Percentiles rank a stretch among this genome's conserved stretches.
Conservation (phyloP, 2,113 vertebrate genomes). For the Origma solitaria region DNA sequence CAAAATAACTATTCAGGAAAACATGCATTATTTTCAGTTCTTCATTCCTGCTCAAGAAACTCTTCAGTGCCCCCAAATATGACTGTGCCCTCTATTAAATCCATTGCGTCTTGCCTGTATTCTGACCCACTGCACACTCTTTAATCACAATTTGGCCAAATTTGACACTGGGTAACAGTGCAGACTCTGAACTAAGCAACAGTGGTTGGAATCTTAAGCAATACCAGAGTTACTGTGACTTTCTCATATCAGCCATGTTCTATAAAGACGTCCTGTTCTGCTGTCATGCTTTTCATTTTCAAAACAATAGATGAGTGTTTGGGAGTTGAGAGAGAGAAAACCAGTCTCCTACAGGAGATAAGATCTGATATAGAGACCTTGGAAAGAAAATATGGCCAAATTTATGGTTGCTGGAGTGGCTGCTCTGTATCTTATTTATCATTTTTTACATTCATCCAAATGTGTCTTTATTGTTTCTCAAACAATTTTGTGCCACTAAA, state of each 20-base stretch:
- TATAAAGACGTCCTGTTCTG: not conserved
- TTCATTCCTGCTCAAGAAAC: not conserved
- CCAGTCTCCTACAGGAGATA: slow-evolving; percentile 11
- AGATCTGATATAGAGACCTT: slow-evolving; percentile 57
- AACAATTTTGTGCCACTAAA: not conserved
- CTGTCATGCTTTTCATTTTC: slow-evolving; percentile 36
- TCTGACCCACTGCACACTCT: not conserved
- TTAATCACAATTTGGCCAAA: not conserved
- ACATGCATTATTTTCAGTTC: not conserved
- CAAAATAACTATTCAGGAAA: not conserved
- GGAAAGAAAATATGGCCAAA: slow-evolving; percentile 26
- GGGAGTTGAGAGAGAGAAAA: slow-evolving; percentile 8
- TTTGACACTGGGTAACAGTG: not conserved
- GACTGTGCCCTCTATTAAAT: not conserved
- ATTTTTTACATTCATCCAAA: slow-evolving; percentile 40
- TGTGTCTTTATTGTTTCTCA: slow-evolving; percentile 45
- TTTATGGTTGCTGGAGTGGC: slow-evolving; percentile 57
- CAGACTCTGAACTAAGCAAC: not conserved
- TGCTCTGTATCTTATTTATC: slow-evolving; percentile 52
- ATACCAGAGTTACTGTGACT: not conserved
- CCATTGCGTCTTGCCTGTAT: not conserved
- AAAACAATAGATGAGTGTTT: slow-evolving; percentile 14
- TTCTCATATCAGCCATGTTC: not conserved
- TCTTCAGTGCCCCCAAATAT: not conserved
- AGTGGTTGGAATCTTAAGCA: not conserved